Conservation (phyloP, 2,797 vertebrate species). For the Ispidina picta region DNA sequence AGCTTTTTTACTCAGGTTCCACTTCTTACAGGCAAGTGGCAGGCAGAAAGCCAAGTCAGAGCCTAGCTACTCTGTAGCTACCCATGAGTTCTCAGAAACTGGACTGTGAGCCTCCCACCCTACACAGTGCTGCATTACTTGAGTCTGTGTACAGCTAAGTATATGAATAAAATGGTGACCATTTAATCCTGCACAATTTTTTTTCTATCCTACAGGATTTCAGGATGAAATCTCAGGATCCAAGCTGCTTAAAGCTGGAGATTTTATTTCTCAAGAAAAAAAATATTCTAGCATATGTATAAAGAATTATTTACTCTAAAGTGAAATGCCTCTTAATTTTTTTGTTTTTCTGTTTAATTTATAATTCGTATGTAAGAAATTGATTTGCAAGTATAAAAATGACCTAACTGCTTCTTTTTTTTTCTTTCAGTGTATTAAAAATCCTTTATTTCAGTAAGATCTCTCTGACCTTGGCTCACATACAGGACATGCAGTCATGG, state of each 20-base stretch:
- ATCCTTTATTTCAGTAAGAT: neutral
- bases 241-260: neutral
- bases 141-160: neutral
- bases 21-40: neutral
- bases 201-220: neutral
- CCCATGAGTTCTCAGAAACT: neutral
- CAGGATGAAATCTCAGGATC: neutral
- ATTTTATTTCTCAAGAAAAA: neutral
- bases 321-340: neutral
- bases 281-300: neutral
- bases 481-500: neutral
- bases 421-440: neutral
- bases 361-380: neutral
- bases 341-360: neutral
- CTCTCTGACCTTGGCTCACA: neutral
- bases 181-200: neutral
- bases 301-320: neutral
- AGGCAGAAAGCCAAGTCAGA: neutral
- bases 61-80: neutral
- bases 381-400: neutral
- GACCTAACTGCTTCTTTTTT: neutral
- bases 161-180: neutral
- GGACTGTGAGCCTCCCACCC: neutral
- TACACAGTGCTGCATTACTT: neutral
- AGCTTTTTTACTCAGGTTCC: neutral